Evolutionary conservation across 2,797 vertebrate genomes (phyloP), one percentile per base, ranked within the genome.

Genomic region (Mergus octosetaceus): DNA sequence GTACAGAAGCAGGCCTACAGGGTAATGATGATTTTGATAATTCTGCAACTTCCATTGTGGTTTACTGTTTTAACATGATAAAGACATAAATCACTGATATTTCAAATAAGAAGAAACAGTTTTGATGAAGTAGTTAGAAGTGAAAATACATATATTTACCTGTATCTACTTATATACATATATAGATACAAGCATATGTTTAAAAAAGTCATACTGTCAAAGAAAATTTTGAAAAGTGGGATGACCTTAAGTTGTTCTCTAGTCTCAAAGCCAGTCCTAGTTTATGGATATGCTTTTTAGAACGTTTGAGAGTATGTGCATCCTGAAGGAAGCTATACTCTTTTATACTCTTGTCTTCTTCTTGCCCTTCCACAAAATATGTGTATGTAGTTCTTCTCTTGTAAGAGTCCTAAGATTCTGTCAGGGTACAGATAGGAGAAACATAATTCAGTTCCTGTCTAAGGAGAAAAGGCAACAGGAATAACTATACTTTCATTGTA

Each of bases 311-410:
- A 76, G 32, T 36, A 16, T 7, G 14, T 38, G 18, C 36, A 71
- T 38, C n/a, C 11, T 58, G 13, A 76, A 68, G 43, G 39, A 86
- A 75, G 11, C 22, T 58, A 16, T 43, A 30, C 18, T 60, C 24
- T 20, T 34, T 9, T 58, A 16, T 43, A 30, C 20, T 60, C 21
- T 27, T 32, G 10, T 54, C 87, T 81, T 77, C 34, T 43, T 27
- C 5, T 3, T 5, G 8, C 4, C 5, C 10, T 3, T 9, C 17
- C 8, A 3, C 18, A 9, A 30, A 74, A 64, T 13, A 43, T 3
- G 56, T n/a, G 19, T 36, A 4, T 51, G 18, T 45, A 86, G 13
- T 25, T 80, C 21, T 80, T 64, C 79, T 65, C 64, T 72, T 86
- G 72, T 43, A 62, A 83, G 10, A 79, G 6, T 41, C n/a, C 39